Conservation (phyloP, 2,113 vertebrate genomes). For the Saimiri boliviensis region DNA sequence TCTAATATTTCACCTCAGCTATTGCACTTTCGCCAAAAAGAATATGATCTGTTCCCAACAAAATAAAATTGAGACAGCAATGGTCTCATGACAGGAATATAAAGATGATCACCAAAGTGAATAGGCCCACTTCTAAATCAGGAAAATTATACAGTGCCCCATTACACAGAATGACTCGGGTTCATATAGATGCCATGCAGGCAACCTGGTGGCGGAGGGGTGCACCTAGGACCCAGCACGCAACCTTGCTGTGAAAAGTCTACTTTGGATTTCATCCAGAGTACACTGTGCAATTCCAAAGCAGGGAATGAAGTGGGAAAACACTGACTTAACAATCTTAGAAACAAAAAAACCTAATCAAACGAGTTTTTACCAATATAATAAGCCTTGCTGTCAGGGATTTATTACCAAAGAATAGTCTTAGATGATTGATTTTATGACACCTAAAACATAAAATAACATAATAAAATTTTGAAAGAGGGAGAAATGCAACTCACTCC, state of each 20-base stretch:
- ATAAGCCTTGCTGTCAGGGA: background rate
- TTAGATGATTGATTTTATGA: slow-evolving; percentile 29
- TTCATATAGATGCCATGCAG: fast-evolving
- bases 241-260: background rate
- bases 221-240: background rate
- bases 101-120: slow-evolving; percentile 32
- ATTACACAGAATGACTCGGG: background rate
- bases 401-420: background rate
- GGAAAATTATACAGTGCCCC: background rate
- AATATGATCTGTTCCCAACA: slow-evolving; percentile 48
- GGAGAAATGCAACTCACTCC: slow-evolving; percentile 12
- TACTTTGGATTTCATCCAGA: background rate
- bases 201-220: background rate
- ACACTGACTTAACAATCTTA: background rate
- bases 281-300: background rate
- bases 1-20: slow-evolving; percentile 39
- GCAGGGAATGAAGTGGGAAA: background rate
- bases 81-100: background rate
- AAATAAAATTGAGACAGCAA: slow-evolving; percentile 47
- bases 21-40: background rate
- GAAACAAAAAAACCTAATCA: background rate
- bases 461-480: slow-evolving; percentile 25
- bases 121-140: background rate
- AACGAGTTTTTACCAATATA: background rate
- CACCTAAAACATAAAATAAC: background rate